Conservation (phyloP, 2,113 vertebrate genomes). For the Pedetes capensis region DNA sequence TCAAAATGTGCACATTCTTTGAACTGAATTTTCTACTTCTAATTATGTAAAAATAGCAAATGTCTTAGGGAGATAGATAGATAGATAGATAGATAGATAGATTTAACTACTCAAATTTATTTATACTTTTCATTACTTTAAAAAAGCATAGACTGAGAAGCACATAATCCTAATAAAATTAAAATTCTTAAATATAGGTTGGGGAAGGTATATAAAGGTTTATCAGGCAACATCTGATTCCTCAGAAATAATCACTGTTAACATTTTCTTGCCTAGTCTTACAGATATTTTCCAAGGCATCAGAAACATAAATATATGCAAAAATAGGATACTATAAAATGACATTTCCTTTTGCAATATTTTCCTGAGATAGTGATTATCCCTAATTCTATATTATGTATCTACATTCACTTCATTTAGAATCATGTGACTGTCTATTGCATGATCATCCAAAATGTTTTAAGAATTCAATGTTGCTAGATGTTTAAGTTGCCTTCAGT, state of each 20-base stretch:
- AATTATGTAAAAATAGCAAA: background rate
- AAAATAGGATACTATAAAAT: background rate
- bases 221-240: background rate
- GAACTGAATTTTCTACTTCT: background rate
- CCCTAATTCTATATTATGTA: background rate
- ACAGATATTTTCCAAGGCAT: background rate
- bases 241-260: background rate
- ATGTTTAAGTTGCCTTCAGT: background rate
- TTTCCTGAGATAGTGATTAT: background rate
- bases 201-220: background rate
- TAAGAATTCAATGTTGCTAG: background rate
- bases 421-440: background rate
- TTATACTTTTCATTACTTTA: constrained; percentile 2
- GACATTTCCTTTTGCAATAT: background rate
- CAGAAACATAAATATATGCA: background rate
- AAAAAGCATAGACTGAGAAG: background rate
- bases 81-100: too few species aligned
- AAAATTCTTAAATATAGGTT: background rate
- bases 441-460: background rate
- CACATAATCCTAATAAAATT: background rate
- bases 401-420: background rate
- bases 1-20: constrained; percentile 26
- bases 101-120: background rate
- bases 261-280: background rate
- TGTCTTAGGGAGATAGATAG: background rate